Evolutionary conservation across 1,140 invertebrate species (phyloP).

Genomic region (Cepaea nemoralis): DNA sequence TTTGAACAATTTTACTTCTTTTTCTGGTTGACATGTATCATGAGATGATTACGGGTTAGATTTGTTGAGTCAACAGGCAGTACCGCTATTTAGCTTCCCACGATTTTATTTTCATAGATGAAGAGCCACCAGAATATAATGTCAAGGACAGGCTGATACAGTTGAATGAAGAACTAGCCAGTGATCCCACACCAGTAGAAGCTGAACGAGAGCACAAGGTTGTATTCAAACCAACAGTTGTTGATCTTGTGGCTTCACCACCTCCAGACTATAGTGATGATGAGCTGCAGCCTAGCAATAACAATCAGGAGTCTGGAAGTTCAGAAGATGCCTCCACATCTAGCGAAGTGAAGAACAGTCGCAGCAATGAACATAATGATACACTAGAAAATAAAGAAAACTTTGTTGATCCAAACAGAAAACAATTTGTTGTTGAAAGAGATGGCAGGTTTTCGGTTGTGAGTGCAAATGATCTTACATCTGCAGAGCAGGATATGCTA

Average conservation of each 20-base stretch:
- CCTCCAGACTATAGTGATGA: conserved; percentile 59
- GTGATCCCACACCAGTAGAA: conserved; percentile 60
- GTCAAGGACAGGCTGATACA: conserved; percentile 63
- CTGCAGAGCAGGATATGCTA: conserved; percentile 44
- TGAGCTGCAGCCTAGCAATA: conserved; percentile 43
- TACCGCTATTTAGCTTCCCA: neutral
- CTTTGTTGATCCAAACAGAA: conserved; percentile 34
- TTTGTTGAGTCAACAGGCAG: neutral
- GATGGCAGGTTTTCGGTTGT: conserved; percentile 68
- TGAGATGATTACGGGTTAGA: too few relatives aligned
- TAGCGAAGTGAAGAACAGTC: neutral
- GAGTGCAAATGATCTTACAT: conserved; percentile 59
- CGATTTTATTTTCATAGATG: conserved; percentile 52
- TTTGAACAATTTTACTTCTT: neutral
- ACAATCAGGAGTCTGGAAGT: neutral
- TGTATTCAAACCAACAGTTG: conserved; percentile 64
- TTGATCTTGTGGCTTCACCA: conserved; percentile 65
- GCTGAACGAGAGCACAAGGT: conserved; percentile 56
- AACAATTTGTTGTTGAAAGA: conserved; percentile 59
- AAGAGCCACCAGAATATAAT: conserved; percentile 67
- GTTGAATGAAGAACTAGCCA: conserved; percentile 66
- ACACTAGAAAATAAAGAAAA: conserved; percentile 24
- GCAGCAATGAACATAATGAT: too few relatives aligned
- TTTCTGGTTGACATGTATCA: too few relatives aligned
- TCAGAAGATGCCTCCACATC: neutral